A percentile compares a stretch with the other conserved stretches of the same genome.
These are phyloP conservation scores for Ophion ventricosus DNA, from an alignment of 2,888 invertebrate genomes.

Conservation along the genomic window DNA sequence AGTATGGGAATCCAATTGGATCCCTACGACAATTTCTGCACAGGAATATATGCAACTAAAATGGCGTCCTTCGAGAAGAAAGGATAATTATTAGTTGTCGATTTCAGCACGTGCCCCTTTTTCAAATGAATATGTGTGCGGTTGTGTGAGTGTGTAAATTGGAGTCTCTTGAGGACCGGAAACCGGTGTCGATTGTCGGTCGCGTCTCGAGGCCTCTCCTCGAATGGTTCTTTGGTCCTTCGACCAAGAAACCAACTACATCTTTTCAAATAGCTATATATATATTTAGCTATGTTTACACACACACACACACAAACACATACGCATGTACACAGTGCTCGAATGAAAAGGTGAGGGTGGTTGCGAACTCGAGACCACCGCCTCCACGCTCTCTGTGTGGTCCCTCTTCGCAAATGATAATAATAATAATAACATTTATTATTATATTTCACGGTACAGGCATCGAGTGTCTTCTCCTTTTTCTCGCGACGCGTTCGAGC, in stretches of 20 bases:
- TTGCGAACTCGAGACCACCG: slow-evolving; percentile 64
- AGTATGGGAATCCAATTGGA: too few relatives aligned
- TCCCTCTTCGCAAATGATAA: slow-evolving; percentile 51
- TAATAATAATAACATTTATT: slow-evolving; percentile 59
- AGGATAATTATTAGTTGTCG: slow-evolving; percentile 49
- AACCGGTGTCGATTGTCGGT: slow-evolving; percentile 77
- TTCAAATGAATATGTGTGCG: slow-evolving; percentile 42
- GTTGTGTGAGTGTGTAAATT: slow-evolving; percentile 11
- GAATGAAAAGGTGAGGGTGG: slow-evolving; percentile 54
- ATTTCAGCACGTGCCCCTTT: slow-evolving; percentile 74
- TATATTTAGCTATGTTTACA: background rate
- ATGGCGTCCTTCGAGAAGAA: background rate
- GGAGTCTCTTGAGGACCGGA: slow-evolving; percentile 69
- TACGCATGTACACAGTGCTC: background rate
- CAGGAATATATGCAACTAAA: too few relatives aligned
- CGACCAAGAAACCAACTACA: slow-evolving; percentile 32
- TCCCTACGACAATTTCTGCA: too few relatives aligned
- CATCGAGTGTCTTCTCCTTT: slow-evolving; percentile 52
- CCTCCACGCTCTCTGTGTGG: slow-evolving; percentile 64
- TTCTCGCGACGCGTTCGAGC: slow-evolving; percentile 6
- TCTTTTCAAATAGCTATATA: slow-evolving; percentile 37
- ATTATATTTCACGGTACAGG: slow-evolving; percentile 58
- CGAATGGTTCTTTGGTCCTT: slow-evolving; percentile 50
- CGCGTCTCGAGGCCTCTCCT: slow-evolving; percentile 53
- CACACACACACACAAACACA: background rate